Evolutionary conservation across 1,140 invertebrate genomes (phyloP).

Genomic region (Cotesia vestalis): DNA sequence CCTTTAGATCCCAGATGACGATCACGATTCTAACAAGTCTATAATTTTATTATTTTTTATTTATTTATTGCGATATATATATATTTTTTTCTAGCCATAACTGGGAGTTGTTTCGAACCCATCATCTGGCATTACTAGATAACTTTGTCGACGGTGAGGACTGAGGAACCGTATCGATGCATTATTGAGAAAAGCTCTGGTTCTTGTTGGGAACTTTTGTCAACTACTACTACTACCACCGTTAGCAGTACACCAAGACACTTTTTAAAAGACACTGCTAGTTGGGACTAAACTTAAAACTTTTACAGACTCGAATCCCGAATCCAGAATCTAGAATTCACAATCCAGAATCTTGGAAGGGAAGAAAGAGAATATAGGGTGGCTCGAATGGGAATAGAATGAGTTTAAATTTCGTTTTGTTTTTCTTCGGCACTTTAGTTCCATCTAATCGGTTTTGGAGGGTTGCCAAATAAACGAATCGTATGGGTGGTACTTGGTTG

Average conservation of each 20-base stretch:
- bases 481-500: not conserved
- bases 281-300: conserved; percentile 1
- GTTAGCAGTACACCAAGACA: not conserved
- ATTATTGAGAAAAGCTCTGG: conserved; percentile 16
- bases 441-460: conserved; percentile 22
- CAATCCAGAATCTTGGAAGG: not conserved
- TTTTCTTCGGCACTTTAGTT: conserved; percentile 18
- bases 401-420: conserved; percentile 11
- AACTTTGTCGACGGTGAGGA: too few relatives aligned
- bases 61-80: too few relatives aligned
- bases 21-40: not conserved
- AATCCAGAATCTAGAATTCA: not conserved
- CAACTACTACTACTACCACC: too few relatives aligned
- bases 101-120: too few relatives aligned
- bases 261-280: not conserved
- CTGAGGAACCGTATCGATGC: not conserved
- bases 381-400: not conserved
- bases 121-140: too few relatives aligned
- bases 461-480: conserved; percentile 17
- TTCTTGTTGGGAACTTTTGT: too few relatives aligned
- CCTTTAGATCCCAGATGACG: conserved; percentile 24
- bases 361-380: too few relatives aligned
- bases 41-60: too few relatives aligned
- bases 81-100: too few relatives aligned
- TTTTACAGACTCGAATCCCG: not conserved